Conservation (phyloP, 1,140 invertebrate species). For the Drosophila kikkawai region DNA sequence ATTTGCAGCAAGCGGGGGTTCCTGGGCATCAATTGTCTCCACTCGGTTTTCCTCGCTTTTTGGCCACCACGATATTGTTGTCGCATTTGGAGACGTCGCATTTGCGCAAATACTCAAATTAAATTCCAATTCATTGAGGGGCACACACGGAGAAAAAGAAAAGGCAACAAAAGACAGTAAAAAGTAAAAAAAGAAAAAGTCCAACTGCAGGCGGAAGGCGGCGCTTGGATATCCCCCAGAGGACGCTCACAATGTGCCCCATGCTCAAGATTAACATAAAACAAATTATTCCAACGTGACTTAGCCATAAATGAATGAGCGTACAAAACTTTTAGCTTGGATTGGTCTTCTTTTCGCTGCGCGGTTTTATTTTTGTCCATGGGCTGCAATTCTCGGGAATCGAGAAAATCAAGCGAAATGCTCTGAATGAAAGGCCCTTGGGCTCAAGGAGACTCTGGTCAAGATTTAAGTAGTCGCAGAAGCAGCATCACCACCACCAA, state of each 20-base stretch:
- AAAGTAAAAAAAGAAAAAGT: constrained; percentile 66
- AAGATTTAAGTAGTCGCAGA: constrained; percentile 34
- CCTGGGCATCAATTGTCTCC: constrained; percentile 74
- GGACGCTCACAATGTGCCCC: constrained; percentile 76
- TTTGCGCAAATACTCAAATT: constrained; percentile 84
- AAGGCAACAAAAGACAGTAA: constrained; percentile 8
- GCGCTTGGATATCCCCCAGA: constrained; percentile 30
- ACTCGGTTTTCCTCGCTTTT: constrained; percentile 20
- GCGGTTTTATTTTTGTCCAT: constrained; percentile 31
- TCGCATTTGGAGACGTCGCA: constrained; percentile 70
- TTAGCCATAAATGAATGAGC: constrained; percentile 83
- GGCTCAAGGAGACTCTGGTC: constrained; percentile 25
- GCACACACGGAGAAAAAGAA: constrained; percentile 68
- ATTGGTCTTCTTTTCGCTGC: constrained; percentile 65
- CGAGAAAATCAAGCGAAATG: constrained; percentile 46
- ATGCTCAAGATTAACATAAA: constrained; percentile 84
- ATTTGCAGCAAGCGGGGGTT: constrained; percentile 67
- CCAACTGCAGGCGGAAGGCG: constrained; percentile 58
- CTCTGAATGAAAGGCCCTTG: constrained; percentile 54
- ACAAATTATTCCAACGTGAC: constrained; percentile 85
- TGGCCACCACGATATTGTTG: constrained; percentile 72
- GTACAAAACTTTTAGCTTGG: constrained; percentile 59
- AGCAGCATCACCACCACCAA: not conserved
- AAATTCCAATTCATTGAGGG: constrained; percentile 84
- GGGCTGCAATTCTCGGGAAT: constrained; percentile 37